A percentile compares a stretch with the other conserved stretches of the same genome.
Evolutionary conservation across 2,888 invertebrate species (phyloP).

Genomic region (Chloromyia formosa): DNA sequence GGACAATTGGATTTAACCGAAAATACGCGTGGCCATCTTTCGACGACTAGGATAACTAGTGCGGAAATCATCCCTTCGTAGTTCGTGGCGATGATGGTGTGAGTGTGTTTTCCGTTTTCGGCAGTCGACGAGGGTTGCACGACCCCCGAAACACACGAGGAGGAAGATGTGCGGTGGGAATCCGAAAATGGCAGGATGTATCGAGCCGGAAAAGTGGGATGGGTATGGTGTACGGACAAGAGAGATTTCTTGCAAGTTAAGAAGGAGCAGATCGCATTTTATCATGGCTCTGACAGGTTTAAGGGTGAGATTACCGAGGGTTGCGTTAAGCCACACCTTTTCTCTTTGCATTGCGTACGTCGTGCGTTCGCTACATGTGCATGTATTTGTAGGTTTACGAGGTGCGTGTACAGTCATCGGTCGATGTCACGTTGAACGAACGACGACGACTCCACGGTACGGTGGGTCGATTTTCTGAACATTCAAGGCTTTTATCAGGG

Average conservation of each 20-base stretch:
- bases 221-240: not conserved
- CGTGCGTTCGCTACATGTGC: conserved; percentile 33
- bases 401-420: conserved; percentile 21
- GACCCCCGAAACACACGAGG: not conserved
- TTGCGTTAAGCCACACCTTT: conserved; percentile 50
- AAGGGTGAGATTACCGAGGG: conserved; percentile 44
- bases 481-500: conserved; percentile 45
- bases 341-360: conserved; percentile 40
- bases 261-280: conserved; percentile 39
- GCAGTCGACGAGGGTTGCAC: not conserved
- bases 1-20: conserved; percentile 38
- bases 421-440: conserved; percentile 7
- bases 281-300: conserved; percentile 48
- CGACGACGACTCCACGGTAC: not conserved
- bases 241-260: conserved; percentile 16
- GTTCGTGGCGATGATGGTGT: conserved; percentile 26
- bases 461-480: conserved; percentile 35
- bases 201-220: conserved; percentile 15
- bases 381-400: conserved; percentile 43
- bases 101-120: conserved; percentile 21
- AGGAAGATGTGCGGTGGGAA: not conserved
- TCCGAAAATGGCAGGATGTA: conserved; percentile 32
- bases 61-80: conserved; percentile 27
- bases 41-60: conserved; percentile 40
- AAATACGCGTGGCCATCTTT: conserved; percentile 43